Evolutionary conservation across 2,888 invertebrate species (phyloP), one percentile per base, ranked within the genome.

Genomic region (Erpobdella octoculata): DNA sequence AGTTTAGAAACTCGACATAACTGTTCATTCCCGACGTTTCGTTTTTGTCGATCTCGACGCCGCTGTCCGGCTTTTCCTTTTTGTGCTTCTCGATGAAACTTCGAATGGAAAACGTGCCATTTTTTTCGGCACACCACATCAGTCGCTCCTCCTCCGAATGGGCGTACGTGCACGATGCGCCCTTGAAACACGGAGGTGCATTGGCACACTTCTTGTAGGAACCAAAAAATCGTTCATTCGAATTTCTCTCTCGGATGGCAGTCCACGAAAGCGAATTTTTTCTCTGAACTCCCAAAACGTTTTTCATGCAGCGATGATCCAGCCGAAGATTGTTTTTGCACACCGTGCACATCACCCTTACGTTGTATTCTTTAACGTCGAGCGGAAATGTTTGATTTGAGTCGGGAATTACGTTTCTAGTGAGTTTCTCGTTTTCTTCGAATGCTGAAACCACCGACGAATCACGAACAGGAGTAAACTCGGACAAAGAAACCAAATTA

Each of bases 51-150:
- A n/a, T n/a, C n/a, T n/a, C n/a, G n/a, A n/a, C n/a, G n/a, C n/a
- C n/a, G n/a, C n/a, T n/a, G n/a, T n/a, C n/a, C n/a, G n/a, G n/a
- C n/a, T n/a, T n/a, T n/a, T n/a, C n/a, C n/a, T n/a, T 33, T 31
- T 31, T 31, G 62, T 62, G 62, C 31, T 79, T 78, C 61, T 78
- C 74, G 33, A 80, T 78, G 68, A 80, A 81, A 62, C 80, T 80
- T 5, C 78, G 77, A 9, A 81, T 77, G 71, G 77, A 77, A 72
- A 80, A 81, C 3, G 68, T 59, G 8, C 78, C 79, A 67, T 78
- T 77, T 72, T 81, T 81, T 62, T 81, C 81, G 64, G 78, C 41
- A 15, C 75, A 78, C 81, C 81, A 81, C 5, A 81, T 70, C 3
- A 28, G 70, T 70, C 78, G 78, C 71, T 81, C 81, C 15, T 77